Base-by-base conservation (phyloP, 2,113 vertebrate genomes). In the Rhegmatorhina hoffmannsi region DNA sequence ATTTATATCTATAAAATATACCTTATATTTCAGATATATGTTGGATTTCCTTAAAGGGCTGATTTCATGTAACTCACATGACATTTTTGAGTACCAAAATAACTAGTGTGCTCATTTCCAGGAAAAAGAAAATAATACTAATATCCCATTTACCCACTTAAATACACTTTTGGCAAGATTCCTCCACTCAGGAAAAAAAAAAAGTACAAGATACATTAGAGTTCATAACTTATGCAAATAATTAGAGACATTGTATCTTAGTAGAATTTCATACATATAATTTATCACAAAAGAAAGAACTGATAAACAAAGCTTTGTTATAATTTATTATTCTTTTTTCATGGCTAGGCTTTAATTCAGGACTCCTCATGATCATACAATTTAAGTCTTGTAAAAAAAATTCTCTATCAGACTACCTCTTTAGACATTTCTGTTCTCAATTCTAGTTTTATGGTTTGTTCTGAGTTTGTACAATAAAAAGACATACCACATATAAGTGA, bases 201-300 rank as follows among this genome's bases (percentile, higher is more conserved):
- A 83, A 15, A 90, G 23, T 70, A 69, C 29, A 90, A 78, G 43
- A 62, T 84, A 90, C 47, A 63, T 64, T 87, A 87, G 17, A 6
- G 49, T 66, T 96, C 85, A 62, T 85, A 74, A 84, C 10, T 36
- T 69, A 50, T 28, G 58, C 55, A 77, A 82, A 72, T 36, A 95
- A 72, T 67, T 94, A 76, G 60, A 94, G 49, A 84, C 40, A 74
- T 9, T 66, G 84, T 94, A 86, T 64, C 80, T 56, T 56, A 83
- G 58, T 52, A 93, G 49, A 25, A 84, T 66, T 91, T 73, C 55
- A 75, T 94, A 95, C 93, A 89, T 89, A 90, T 76, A 76, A 69
- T 76, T 95, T 96, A 60, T 87, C 89, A 92, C 89, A 93, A 96
- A 86, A 87, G 58, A 89, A 94, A 92, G 53, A 70, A 96, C 76